Conservation (phyloP, 2,888 invertebrate genomes). For the Noctua janthina region DNA sequence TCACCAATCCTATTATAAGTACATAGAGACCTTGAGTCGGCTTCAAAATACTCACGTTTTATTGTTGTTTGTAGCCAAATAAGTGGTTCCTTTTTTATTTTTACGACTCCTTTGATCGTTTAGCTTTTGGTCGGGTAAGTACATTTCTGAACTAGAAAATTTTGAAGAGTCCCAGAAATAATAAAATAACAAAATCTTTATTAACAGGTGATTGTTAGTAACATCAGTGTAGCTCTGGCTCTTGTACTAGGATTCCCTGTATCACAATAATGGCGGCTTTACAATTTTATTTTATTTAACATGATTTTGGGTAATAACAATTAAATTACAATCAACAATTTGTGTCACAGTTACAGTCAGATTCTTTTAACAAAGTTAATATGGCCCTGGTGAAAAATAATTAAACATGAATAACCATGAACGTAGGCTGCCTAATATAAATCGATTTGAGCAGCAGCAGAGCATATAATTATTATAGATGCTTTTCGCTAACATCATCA, state of each 20-base stretch:
- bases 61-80: slow-evolving; percentile 16
- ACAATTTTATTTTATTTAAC: background rate
- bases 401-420: background rate
- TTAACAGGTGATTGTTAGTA: too few relatives aligned
- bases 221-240: too few relatives aligned
- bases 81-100: background rate
- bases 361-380: background rate
- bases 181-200: too few relatives aligned
- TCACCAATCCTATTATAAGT: slow-evolving; percentile 2
- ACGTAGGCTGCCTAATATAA: background rate
- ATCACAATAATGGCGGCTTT: background rate
- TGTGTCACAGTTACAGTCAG: background rate
- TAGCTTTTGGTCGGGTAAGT: background rate
- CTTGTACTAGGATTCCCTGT: too few relatives aligned
- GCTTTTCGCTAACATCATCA: background rate
- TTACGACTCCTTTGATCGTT: slow-evolving; percentile 17
- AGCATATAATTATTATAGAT: background rate
- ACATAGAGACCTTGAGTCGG: background rate
- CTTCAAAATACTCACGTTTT: background rate
- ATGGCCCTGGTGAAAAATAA: background rate
- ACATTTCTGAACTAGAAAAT: background rate
- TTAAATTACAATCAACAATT: background rate
- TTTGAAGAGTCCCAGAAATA: background rate
- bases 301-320: background rate
- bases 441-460: background rate